phyloP scores from a whole-genome alignment of 2,797 vertebrate species.

The Artibeus jamaicensis region DNA sequence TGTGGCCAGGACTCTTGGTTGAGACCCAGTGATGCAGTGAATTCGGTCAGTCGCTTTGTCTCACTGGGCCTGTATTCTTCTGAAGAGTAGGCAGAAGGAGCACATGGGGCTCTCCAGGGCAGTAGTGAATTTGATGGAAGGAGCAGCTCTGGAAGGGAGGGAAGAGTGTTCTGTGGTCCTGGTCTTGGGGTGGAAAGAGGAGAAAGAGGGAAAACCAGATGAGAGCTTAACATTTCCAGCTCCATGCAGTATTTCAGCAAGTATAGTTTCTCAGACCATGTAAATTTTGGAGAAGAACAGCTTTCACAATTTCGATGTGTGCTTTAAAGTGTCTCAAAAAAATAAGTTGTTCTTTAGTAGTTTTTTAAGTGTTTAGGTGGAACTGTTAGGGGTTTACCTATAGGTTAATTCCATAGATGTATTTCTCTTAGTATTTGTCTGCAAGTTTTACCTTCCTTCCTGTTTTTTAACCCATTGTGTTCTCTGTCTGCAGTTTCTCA shows the following conservation, averaged over 20 bases:
- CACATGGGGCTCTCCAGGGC: background rate
- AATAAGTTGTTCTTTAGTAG: background rate
- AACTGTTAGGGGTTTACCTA: background rate
- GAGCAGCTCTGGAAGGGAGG: background rate
- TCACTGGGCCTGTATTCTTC: background rate
- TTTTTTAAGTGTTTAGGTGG: background rate
- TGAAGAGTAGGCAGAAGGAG: background rate
- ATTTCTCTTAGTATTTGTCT: background rate
- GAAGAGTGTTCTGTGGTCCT: background rate
- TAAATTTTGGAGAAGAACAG: background rate
- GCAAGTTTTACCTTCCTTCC: background rate
- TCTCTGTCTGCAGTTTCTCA: slow-evolving; percentile 19
- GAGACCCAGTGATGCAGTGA: background rate
- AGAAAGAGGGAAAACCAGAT: background rate
- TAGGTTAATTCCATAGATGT: background rate
- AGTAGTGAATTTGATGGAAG: background rate
- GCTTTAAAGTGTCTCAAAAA: slow-evolving; percentile 10
- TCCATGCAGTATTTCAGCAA: background rate
- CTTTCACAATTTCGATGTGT: background rate
- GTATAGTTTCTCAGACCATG: background rate
- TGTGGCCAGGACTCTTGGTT: background rate
- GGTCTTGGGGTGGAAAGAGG: background rate
- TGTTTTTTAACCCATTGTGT: background rate
- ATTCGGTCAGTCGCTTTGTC: background rate
- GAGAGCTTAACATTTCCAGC: background rate